Conservation (phyloP, 2,113 vertebrate genomes). For the Xyliphius kryptos region DNA sequence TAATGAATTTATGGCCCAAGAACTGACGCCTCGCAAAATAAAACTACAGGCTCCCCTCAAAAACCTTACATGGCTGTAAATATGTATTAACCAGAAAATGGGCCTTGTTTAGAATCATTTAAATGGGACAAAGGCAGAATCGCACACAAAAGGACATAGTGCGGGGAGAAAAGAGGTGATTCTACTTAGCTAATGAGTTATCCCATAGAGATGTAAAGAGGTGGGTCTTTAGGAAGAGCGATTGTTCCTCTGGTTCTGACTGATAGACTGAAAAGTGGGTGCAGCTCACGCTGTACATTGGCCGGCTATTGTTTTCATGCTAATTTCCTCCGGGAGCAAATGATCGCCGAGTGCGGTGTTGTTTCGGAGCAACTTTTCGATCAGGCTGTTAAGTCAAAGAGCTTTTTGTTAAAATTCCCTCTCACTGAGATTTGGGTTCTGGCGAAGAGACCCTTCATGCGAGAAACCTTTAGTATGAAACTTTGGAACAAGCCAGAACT, state of each 20-base stretch:
- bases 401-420: conserved; percentile 54
- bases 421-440: conserved; percentile 57
- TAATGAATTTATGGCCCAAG: conserved; percentile 83
- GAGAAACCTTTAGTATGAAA: conserved; percentile 43
- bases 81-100: conserved; percentile 92
- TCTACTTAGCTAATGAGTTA: conserved; percentile 83
- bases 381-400: conserved; percentile 59
- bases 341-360: conserved; percentile 54
- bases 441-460: conserved; percentile 49
- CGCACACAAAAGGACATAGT: conserved; percentile 71
- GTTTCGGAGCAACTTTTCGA: conserved; percentile 63
- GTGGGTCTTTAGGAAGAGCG: conserved; percentile 58
- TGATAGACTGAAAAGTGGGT: conserved; percentile 62
- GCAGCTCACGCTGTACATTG: conserved; percentile 50
- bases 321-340: conserved; percentile 51
- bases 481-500: conserved; percentile 38
- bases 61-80: conserved; percentile 81
- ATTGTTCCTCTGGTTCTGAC: conserved; percentile 56
- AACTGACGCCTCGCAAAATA: conserved; percentile 74
- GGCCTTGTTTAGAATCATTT: conserved; percentile 80
- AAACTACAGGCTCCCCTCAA: conserved; percentile 81
- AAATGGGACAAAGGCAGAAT: conserved; percentile 71
- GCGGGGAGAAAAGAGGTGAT: conserved; percentile 74
- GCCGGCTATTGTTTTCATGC: conserved; percentile 61
- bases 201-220: conserved; percentile 75